phyloP scores from a whole-genome alignment of 2,797 vertebrate genomes.

The Alfaro cultratus region DNA sequence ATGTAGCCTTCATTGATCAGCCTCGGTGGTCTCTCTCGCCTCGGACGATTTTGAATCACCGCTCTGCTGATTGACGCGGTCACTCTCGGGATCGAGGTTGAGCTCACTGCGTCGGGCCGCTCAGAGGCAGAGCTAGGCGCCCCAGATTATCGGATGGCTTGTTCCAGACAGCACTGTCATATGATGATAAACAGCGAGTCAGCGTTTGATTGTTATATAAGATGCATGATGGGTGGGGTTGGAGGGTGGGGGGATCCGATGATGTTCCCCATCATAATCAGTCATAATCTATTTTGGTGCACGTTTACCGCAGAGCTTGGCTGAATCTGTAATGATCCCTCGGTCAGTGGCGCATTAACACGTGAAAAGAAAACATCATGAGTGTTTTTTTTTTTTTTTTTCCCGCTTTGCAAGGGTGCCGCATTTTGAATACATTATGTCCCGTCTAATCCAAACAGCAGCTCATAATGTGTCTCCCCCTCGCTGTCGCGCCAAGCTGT shows the following conservation, averaged over 20 bases:
- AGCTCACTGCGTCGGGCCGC: conserved; percentile 2
- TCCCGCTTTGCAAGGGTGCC: conserved; percentile 15
- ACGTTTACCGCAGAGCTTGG: conserved; percentile 30
- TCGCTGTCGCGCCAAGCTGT: conserved; percentile 44
- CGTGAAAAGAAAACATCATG: conserved; percentile 64
- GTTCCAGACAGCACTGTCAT: conserved; percentile 44
- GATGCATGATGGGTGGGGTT: conserved; percentile 31
- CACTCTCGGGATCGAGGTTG: conserved; percentile 27
- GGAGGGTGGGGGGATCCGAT: neutral
- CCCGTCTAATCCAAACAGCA: conserved; percentile 54
- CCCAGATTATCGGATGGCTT: conserved; percentile 33
- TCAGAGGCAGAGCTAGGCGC: conserved; percentile 24
- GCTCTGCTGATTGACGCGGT: conserved; percentile 55
- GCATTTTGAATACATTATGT: conserved; percentile 54
- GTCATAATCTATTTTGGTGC: conserved; percentile 49
- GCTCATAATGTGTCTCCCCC: conserved; percentile 29
- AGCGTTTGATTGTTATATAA: conserved; percentile 44
- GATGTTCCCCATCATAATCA: conserved; percentile 51
- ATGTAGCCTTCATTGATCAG: neutral
- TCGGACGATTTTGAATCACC: conserved; percentile 27
- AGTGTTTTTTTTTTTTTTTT: conserved; percentile 9
- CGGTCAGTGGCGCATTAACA: conserved; percentile 56
- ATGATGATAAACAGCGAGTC: conserved; percentile 39
- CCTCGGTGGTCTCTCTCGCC: neutral
- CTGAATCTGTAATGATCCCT: conserved; percentile 54